phyloP scores from a whole-genome alignment of 2,888 invertebrate species.

The Eugnorisma glareosa region DNA sequence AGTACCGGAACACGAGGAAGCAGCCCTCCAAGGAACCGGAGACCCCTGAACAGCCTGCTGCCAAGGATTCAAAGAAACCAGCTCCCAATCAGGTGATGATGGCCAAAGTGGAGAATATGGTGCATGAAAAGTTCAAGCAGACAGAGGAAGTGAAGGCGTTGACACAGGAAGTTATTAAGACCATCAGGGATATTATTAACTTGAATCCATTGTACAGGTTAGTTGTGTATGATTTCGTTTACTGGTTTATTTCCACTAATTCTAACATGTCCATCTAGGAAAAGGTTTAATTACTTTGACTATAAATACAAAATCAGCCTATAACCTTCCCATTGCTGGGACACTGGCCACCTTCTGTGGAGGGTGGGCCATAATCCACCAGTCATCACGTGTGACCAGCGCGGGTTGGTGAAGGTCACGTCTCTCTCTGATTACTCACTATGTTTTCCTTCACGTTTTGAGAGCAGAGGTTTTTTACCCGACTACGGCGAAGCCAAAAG shows the following conservation, averaged over 20 bases:
- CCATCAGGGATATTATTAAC: constrained; percentile 98
- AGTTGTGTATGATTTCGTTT: constrained; percentile 23
- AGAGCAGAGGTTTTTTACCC: too few relatives aligned
- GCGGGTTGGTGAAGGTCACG: not conserved
- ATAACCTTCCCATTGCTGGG: not conserved
- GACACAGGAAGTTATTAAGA: constrained; percentile 99
- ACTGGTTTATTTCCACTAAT: not conserved
- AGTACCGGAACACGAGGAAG: constrained; percentile 83
- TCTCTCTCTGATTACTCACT: not conserved
- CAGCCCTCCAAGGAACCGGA: constrained; percentile 63
- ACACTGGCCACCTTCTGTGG: not conserved
- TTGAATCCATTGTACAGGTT: constrained; percentile 98
- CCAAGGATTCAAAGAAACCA: constrained; percentile 75
- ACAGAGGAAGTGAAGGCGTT: constrained; percentile 99
- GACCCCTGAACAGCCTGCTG: constrained; percentile 54
- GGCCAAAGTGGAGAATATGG: constrained; percentile 98
- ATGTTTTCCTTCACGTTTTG: not conserved
- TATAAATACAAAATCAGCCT: not conserved
- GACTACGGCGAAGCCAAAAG: too few relatives aligned
- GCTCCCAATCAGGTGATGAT: constrained; percentile 92
- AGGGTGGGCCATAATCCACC: not conserved
- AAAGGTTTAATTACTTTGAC: not conserved
- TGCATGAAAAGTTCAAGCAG: constrained; percentile 96
- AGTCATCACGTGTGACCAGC: not conserved
- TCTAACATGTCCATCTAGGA: not conserved